phyloP scores from a whole-genome alignment of 2,113 vertebrate genomes.

The Asarcornis scutulata region DNA sequence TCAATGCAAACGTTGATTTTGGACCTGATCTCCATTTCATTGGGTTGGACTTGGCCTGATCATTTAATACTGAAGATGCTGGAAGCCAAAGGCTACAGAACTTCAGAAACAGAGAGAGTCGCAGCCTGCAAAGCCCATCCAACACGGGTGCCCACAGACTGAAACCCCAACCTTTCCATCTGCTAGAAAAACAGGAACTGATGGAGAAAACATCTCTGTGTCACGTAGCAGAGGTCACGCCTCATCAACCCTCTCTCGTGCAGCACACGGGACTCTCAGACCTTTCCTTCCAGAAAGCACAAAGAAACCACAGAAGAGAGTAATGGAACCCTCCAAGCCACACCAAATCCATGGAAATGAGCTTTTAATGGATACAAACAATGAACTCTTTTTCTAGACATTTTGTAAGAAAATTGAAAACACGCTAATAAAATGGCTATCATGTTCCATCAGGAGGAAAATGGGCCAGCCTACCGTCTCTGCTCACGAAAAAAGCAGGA shows the following conservation, averaged over 20 bases:
- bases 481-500: background rate
- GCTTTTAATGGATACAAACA: background rate
- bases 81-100: conserved; percentile 34
- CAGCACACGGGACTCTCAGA: background rate
- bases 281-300: conserved; percentile 10
- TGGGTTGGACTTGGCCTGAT: background rate
- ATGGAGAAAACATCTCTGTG: background rate
- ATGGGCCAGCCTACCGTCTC: background rate
- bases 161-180: background rate
- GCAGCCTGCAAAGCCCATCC: conserved; percentile 5
- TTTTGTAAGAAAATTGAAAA: background rate
- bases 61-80: background rate
- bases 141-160: background rate
- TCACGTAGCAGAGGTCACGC: conserved; percentile 13
- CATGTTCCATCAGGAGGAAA: background rate
- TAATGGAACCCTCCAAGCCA: background rate
- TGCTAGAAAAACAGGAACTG: background rate
- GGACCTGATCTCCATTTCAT: background rate
- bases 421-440: background rate
- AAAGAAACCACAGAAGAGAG: conserved; percentile 21
- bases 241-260: background rate
- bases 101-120: background rate
- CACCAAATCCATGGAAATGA: conserved; percentile 41
- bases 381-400: background rate
- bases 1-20: conserved; percentile 60